Base-by-base conservation (phyloP, 2,113 vertebrate species). In the Phycodurus eques region DNA sequence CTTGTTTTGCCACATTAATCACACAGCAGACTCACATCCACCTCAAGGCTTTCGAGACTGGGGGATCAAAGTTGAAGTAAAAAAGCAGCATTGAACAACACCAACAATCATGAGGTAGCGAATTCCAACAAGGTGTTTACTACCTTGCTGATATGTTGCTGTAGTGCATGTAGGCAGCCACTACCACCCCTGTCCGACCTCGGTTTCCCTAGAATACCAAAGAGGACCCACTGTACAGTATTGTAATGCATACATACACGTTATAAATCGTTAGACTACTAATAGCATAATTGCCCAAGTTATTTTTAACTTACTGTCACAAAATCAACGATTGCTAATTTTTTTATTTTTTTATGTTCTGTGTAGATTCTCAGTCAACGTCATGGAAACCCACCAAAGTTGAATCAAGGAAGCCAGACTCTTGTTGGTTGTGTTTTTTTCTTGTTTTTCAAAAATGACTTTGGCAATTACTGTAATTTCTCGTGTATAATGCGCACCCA, bases 61-160 rank as follows among this genome's bases (percentile, higher is more conserved):
- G 35, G 22, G 14, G 56, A 46, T 70, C 56, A 76, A 67, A 73
- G 67, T 12, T 44, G 3, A 4, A 4, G 43, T 19, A 51, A 7
- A 49, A 71, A 70, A 66, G 8, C 10, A 35, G 54, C 27, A 68
- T 47, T 68, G 27, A 67, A 72, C 43, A 56, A 62, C 39, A 1
- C 46, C 44, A 11, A 7, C 6, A 31, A 46, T 66, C 43, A 42
- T 8, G 4, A 13, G 12, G 20, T 11, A 2, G 19, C n/a, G 44
- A 54, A 62, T 56, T 33, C 17, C 3, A 46, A 13, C 22, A 44
- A 0, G 5, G 12, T 60, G 60, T 51, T 47, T 20, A 86, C 86
- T 92, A 99, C 96, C 97, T 98, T 87, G 96, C 96, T 0, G 96
- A 98, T 88, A 99, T 98, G 91, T 96, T 98, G 94, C 96, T 99